phyloP scores from a whole-genome alignment of 2,797 vertebrate species.

The Kryptolebias ocellatus region DNA sequence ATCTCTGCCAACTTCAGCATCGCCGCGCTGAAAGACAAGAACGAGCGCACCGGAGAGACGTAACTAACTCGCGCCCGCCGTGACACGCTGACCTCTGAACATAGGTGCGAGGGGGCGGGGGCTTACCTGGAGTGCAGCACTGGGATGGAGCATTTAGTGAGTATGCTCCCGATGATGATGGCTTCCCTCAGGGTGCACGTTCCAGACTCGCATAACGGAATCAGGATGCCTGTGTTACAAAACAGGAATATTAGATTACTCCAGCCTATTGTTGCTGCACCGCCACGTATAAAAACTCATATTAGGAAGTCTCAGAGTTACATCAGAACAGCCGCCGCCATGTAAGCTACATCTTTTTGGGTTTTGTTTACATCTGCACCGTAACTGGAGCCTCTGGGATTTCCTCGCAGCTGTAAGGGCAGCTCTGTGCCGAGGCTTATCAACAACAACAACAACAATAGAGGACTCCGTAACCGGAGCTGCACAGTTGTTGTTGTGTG shows the following conservation, averaged over 20 bases:
- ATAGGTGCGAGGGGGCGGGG: neutral
- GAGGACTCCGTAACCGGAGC: neutral
- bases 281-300: neutral
- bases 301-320: no score
- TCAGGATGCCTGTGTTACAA: slow-evolving; percentile 87
- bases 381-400: no score
- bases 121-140: slow-evolving; percentile 96
- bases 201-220: slow-evolving; percentile 94
- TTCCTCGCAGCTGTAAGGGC: neutral
- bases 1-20: slow-evolving; percentile 98
- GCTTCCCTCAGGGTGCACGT: slow-evolving; percentile 96
- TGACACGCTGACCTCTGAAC: slow-evolving; percentile 6
- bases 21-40: slow-evolving; percentile 82
- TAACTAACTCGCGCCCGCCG: neutral
- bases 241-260: slow-evolving; percentile 2
- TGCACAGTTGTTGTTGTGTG: neutral
- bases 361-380: neutral
- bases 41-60: slow-evolving; percentile 23
- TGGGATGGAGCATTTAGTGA: slow-evolving; percentile 95
- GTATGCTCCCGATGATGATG: slow-evolving; percentile 94
- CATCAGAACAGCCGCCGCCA: no score
- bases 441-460: neutral
- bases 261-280: no score
- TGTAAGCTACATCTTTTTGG: no score
- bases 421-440: neutral